Conservation (phyloP, 2,888 invertebrate genomes). For the Melinaea menophilus region DNA sequence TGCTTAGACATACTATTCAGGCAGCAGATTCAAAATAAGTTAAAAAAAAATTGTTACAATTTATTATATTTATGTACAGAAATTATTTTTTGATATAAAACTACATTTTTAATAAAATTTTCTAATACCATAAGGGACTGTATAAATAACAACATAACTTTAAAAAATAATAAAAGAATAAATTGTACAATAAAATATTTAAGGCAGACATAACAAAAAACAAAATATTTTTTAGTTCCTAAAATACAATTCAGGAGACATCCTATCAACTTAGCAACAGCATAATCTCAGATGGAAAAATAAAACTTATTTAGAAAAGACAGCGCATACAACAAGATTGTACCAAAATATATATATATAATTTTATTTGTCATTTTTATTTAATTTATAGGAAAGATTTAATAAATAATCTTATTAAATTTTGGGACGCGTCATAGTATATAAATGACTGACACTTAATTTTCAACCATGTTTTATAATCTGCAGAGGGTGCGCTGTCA, state of each 20-base stretch:
- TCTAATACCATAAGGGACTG: constrained; percentile 56
- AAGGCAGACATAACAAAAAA: constrained; percentile 69
- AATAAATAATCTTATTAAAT: constrained; percentile 2
- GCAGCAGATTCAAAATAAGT: constrained; percentile 24
- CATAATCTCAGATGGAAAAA: constrained; percentile 60
- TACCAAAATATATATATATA: constrained; percentile 1
- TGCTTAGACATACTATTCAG: constrained; percentile 37
- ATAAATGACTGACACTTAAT: background rate
- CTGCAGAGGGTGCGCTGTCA: constrained; percentile 13
- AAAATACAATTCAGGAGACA: constrained; percentile 45
- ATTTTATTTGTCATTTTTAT: background rate
- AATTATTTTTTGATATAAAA: constrained; percentile 59
- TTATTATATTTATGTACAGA: constrained; percentile 58
- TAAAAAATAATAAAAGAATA: constrained; percentile 54
- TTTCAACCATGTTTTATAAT: constrained; percentile 7
- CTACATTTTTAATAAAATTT: constrained; percentile 59
- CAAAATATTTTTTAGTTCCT: constrained; percentile 48
- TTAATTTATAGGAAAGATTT: background rate
- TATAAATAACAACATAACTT: constrained; percentile 69
- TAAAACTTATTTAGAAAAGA: background rate
- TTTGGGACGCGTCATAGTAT: background rate
- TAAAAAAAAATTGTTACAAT: constrained; percentile 47
- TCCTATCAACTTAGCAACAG: constrained; percentile 37
- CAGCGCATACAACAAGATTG: constrained; percentile 1
- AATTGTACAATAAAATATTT: constrained; percentile 61